Evolutionary conservation across 2,888 invertebrate species (phyloP).

Genomic region (Blastobasis adustella): DNA sequence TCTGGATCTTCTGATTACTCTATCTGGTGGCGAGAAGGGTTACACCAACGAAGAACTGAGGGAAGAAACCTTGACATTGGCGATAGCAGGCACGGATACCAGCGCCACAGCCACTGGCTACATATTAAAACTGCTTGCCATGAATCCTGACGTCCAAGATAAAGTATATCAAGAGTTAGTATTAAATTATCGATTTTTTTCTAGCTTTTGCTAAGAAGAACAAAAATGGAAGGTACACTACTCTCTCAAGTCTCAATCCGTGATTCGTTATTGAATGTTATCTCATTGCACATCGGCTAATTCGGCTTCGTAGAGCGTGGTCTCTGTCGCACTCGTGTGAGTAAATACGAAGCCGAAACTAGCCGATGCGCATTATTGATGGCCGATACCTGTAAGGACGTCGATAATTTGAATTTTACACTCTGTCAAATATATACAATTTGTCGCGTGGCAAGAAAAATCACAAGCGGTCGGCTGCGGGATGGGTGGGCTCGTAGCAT

Average conservation of each 20-base stretch:
- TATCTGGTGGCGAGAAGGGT: conserved; percentile 62
- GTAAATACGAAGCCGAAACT: too few relatives aligned
- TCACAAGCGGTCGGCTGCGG: neutral
- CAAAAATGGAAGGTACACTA: too few relatives aligned
- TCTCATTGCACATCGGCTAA: too few relatives aligned
- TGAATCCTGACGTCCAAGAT: conserved; percentile 64
- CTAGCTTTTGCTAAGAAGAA: too few relatives aligned
- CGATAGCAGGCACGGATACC: conserved; percentile 73
- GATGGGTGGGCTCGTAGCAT: too few relatives aligned
- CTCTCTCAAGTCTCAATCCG: too few relatives aligned
- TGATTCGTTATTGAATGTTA: too few relatives aligned
- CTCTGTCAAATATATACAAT: neutral
- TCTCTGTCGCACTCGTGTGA: too few relatives aligned
- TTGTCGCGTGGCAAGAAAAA: neutral
- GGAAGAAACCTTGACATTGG: conserved; percentile 74
- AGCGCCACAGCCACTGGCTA: conserved; percentile 59
- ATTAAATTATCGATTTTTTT: neutral
- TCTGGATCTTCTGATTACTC: conserved; percentile 67
- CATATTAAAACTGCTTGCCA: conserved; percentile 54
- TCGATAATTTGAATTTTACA: neutral
- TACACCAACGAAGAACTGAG: conserved; percentile 69
- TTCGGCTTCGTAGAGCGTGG: too few relatives aligned
- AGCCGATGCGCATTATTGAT: too few relatives aligned
- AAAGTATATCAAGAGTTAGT: conserved; percentile 59
- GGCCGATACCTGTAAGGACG: too few relatives aligned